Conservation (phyloP, 2,888 invertebrate species). For the Quadroppia sp. region DNA sequence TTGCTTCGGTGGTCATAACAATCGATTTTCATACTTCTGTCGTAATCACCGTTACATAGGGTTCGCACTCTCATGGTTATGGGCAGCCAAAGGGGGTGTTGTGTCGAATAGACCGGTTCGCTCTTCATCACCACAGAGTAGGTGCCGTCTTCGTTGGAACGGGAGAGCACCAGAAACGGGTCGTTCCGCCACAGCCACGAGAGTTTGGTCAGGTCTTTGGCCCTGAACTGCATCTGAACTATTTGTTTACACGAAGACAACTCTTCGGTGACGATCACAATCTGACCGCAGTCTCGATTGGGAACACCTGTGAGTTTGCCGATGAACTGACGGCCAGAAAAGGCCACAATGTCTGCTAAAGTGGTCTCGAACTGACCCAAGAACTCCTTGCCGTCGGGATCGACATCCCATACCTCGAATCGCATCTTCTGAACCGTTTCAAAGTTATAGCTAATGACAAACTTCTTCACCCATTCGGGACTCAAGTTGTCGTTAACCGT, state of each 20-base stretch:
- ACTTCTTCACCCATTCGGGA: constrained; percentile 59
- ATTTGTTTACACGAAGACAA: constrained; percentile 47
- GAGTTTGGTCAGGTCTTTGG: constrained; percentile 26
- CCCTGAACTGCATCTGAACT: constrained; percentile 40
- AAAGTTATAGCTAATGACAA: constrained; percentile 59
- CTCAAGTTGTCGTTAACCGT: constrained; percentile 55
- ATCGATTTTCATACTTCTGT: constrained; percentile 57
- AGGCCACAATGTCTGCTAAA: constrained; percentile 58
- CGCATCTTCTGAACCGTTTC: constrained; percentile 59
- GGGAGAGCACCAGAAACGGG: constrained; percentile 36
- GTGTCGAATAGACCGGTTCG: constrained; percentile 57
- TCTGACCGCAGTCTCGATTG: constrained; percentile 30
- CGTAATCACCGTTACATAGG: constrained; percentile 59
- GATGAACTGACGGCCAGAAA: constrained; percentile 47
- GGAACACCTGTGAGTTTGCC: constrained; percentile 39
- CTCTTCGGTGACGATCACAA: constrained; percentile 50
- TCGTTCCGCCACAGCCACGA: constrained; percentile 35
- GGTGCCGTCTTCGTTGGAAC: constrained; percentile 55
- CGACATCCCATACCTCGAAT: constrained; percentile 54
- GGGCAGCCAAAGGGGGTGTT: constrained; percentile 59
- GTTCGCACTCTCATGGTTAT: constrained; percentile 55
- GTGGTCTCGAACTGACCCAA: constrained; percentile 58
- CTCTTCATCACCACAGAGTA: constrained; percentile 58
- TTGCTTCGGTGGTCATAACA: constrained; percentile 50
- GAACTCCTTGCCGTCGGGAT: constrained; percentile 53